Base-by-base conservation (phyloP, 2,888 invertebrate species). In the Nephrocerus scutellatus region DNA sequence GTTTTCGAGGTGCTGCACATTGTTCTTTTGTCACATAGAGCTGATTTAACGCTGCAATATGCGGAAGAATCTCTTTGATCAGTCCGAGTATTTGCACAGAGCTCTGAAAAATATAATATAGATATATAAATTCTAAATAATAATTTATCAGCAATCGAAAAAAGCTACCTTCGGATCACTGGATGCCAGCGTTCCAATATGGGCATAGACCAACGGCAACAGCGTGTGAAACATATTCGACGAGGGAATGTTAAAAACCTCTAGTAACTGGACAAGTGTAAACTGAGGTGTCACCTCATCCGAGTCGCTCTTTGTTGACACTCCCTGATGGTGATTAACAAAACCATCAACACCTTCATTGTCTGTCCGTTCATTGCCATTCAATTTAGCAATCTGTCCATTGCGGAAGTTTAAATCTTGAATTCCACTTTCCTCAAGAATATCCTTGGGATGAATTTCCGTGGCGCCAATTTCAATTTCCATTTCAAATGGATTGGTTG, bases 21-120 rank as follows among this genome's bases (percentile, higher is more conserved):
- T 58, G 55, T 40, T 66, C 63, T 36, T 65, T 66, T 7, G 55
- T 55, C 2, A 59, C 56, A 32, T 62, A 63, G 19, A 83, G 62
- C 41, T 85, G 76, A 70, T 92, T 93, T 51, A 93, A 72, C 0
- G 86, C 84, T 0, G 90, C 80, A 5, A 93, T 86, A 51, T 90
- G 86, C 0, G 93, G 93, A 15, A 95, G 68, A 56, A 93, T 74
- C 55, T 89, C 86, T 66, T 89, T 88, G 35, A 95, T 84, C 55
- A 92, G 70, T 39, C 82, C 82, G 38, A 95, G 70, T 23, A 92
- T 78, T 63, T 90, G 85, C 2, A 93, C 89, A 2, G 82, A 82
- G 55, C 86, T 86, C 85, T 86, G 62, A 23, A 71, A 26, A 26
- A 9, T 18, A 13, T 15, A 20, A 9, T 12, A 30, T 30, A 28